Conservation (phyloP, 2,888 invertebrate genomes). For the Malthinus seriepunctatus region DNA sequence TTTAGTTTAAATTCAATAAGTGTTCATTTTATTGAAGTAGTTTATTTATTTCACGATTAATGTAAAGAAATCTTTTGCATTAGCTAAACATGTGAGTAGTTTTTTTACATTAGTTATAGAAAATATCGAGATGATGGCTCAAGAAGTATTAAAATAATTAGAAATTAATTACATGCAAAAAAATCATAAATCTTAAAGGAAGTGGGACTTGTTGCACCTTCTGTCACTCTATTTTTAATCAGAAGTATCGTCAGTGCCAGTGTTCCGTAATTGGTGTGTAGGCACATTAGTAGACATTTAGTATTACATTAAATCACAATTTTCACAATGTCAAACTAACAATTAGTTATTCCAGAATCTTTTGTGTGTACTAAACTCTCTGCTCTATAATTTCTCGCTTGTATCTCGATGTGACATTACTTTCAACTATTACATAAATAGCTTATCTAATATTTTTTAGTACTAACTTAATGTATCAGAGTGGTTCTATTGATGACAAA, state of each 20-base stretch:
- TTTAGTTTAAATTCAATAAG: too few species aligned
- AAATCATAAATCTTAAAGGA: not conserved
- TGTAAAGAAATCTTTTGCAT: too few species aligned
- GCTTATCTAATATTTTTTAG: conserved; percentile 51
- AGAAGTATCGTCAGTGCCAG: not conserved
- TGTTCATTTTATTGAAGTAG: too few species aligned
- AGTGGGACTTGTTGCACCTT: not conserved
- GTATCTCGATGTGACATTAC: conserved; percentile 18
- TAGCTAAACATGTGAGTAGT: not conserved
- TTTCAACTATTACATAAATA: conserved; percentile 2
- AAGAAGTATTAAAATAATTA: too few species aligned
- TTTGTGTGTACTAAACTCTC: conserved; percentile 42
- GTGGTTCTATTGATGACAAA: conserved; percentile 52
- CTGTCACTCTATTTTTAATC: not conserved
- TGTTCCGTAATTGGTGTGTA: not conserved
- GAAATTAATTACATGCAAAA: not conserved
- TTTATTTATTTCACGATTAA: too few species aligned
- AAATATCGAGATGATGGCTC: too few species aligned
- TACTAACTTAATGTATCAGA: conserved; percentile 69
- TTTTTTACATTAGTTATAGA: not conserved
- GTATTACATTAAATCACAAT: conserved; percentile 3
- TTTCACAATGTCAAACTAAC: conserved; percentile 25
- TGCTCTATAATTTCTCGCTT: conserved; percentile 45
- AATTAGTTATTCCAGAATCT: conserved; percentile 30
- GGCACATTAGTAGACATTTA: not conserved